Evolutionary conservation across 2,888 invertebrate genomes (phyloP), one percentile per base, ranked within the genome.

Genomic region (Sesia bembeciformis): DNA sequence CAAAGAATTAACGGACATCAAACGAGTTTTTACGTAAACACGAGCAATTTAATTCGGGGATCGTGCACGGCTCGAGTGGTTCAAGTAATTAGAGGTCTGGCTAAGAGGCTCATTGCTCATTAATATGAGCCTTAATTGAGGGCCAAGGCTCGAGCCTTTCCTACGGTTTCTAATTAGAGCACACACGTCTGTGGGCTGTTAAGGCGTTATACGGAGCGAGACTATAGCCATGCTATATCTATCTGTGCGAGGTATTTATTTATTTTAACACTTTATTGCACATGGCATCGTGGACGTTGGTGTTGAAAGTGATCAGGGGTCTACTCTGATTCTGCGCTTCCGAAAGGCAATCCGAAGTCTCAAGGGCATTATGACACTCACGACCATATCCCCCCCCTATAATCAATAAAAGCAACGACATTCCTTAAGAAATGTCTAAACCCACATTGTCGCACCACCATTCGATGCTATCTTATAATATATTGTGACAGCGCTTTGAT

Each of bases 391-490:
- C 23, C 23, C 23, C 23, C 23, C 23, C 23, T 23, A 58, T 52
- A 56, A 62, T 61, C 60, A 57, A 58, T 63, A 60, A 57, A 56
- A 60, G 60, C 57, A 58, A 59, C 55, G 56, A 41, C 60, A 57
- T 62, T 57, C 55, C 56, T 51, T 54, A 49, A 46, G 40, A 56
- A 55, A 60, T 65, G 64, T 67, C 64, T 64, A 66, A 64, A 59
- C 60, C 58, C 52, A 58, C 60, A 51, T 23, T 59, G 59, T 55
- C 57, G 58, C 56, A 53, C 55, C 57, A 42, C 51, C 53, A 52
- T 58, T 60, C 52, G 66, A 67, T 67, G 57, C 58, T 67, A 68
- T 68, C 68, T 49, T 39, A 55, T 67, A 65, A 68, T 67, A 61
- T 64, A 68, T 67, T 54, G 62, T 59, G 62, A 61, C 64, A 60